phyloP scores from a whole-genome alignment of 2,113 vertebrate species.

The Suncus etruscus region DNA sequence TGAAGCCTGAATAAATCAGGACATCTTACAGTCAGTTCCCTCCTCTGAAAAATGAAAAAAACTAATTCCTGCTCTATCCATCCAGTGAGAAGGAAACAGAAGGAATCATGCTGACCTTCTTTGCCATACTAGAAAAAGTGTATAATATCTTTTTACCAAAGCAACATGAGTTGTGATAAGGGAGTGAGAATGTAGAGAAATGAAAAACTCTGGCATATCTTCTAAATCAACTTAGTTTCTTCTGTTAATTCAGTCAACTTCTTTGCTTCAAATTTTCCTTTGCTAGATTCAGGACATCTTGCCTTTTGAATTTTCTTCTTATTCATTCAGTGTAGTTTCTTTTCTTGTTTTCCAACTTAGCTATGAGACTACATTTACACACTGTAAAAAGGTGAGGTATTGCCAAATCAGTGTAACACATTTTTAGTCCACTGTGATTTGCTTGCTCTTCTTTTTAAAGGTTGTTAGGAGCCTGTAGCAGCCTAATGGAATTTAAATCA shows the following conservation, averaged over 20 bases:
- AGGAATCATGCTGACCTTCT: neutral
- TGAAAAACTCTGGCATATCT: neutral
- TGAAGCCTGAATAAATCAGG: neutral
- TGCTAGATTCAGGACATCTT: neutral
- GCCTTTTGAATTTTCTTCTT: neutral
- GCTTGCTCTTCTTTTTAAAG: neutral
- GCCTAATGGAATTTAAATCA: constrained; percentile 63
- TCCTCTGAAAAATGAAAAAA: constrained; percentile 6
- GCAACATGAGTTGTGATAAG: neutral
- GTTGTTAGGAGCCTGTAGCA: neutral
- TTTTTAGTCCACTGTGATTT: neutral
- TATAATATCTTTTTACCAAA: neutral
- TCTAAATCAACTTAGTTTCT: neutral
- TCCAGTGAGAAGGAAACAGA: neutral
- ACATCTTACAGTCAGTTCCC: neutral
- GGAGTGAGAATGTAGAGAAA: neutral
- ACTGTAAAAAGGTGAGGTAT: neutral
- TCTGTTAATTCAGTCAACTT: neutral
- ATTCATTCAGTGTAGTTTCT: too few species aligned
- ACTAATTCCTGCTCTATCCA: neutral
- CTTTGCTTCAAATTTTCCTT: neutral
- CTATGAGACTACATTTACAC: neutral
- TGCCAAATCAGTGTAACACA: neutral
- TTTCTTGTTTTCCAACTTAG: neutral
- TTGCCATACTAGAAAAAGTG: neutral